A percentile compares a stretch with the other conserved stretches of the same genome.
phyloP scores from a whole-genome alignment of 2,888 invertebrate species.

The Cantharis rustica region DNA sequence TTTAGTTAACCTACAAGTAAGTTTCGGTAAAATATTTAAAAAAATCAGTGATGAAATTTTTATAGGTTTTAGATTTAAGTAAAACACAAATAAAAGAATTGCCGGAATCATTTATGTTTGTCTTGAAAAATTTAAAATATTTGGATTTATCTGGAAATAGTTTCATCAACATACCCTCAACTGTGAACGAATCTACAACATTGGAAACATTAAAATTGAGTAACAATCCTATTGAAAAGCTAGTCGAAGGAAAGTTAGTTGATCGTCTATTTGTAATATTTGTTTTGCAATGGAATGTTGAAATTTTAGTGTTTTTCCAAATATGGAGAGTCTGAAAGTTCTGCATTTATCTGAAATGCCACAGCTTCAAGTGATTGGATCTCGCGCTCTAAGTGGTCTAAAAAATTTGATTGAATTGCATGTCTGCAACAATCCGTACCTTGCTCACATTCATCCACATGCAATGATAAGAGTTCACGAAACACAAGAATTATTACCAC shows the following conservation, averaged over 20 bases:
- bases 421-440: background rate
- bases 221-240: background rate
- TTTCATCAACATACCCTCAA: background rate
- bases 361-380: slow-evolving; percentile 52
- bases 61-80: slow-evolving; percentile 70
- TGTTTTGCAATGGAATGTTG: background rate
- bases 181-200: background rate
- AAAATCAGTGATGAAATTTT: slow-evolving; percentile 4
- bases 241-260: background rate
- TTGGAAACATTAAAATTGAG: background rate
- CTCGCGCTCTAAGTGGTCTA: background rate
- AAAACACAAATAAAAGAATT: slow-evolving; percentile 44
- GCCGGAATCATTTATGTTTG: background rate
- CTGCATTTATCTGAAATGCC: slow-evolving; percentile 73
- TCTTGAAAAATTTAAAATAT: background rate
- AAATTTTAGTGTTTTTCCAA: slow-evolving; percentile 66
- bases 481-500: background rate
- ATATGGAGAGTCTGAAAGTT: slow-evolving; percentile 63
- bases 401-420: background rate
- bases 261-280: background rate
- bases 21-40: background rate
- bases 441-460: background rate
- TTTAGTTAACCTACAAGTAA: slow-evolving; percentile 68
- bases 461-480: background rate
- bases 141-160: background rate